phyloP scores from a whole-genome alignment of 2,888 invertebrate genomes.

The Polydrusus tereticollis region DNA sequence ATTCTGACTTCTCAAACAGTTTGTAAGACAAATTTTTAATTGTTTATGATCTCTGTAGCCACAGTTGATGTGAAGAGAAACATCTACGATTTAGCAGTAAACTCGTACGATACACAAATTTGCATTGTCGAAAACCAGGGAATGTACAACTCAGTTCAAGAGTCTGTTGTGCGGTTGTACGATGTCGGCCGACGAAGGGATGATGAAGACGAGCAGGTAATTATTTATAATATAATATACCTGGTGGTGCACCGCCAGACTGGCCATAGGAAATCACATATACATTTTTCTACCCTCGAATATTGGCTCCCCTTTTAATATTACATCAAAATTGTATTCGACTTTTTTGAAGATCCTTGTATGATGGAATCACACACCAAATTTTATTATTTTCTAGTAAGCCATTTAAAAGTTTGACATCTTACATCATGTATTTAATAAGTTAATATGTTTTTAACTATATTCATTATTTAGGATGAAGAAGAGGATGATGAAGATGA shows the following conservation, averaged over 20 bases:
- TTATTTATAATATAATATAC: too few relatives aligned
- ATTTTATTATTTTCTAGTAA: too few relatives aligned
- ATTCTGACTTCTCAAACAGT: too few relatives aligned
- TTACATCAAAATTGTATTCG: too few relatives aligned
- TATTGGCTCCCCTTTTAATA: too few relatives aligned
- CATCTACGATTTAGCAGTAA: slow-evolving; percentile 88
- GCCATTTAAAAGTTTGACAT: too few relatives aligned
- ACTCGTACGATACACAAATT: slow-evolving; percentile 87
- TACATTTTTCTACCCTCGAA: too few relatives aligned
- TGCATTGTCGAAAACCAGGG: slow-evolving; percentile 93
- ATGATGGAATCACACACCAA: too few relatives aligned
- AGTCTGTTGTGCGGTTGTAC: slow-evolving; percentile 91
- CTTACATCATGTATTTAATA: too few relatives aligned
- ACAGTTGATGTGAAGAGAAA: slow-evolving; percentile 94
- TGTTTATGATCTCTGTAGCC: slow-evolving; percentile 69
- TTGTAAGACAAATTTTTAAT: not conserved
- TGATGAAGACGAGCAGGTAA: slow-evolving; percentile 89
- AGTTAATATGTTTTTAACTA: not conserved
- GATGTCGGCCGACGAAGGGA: slow-evolving; percentile 91
- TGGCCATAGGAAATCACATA: too few relatives aligned
- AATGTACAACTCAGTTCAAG: slow-evolving; percentile 86
- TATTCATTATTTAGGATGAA: slow-evolving; percentile 59
- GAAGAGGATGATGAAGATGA: slow-evolving; percentile 77
- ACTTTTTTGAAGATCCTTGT: too few relatives aligned
- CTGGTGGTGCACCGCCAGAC: too few relatives aligned